Evolutionary conservation across 1,140 invertebrate genomes (phyloP).

Genomic region (Drosophila erecta): DNA sequence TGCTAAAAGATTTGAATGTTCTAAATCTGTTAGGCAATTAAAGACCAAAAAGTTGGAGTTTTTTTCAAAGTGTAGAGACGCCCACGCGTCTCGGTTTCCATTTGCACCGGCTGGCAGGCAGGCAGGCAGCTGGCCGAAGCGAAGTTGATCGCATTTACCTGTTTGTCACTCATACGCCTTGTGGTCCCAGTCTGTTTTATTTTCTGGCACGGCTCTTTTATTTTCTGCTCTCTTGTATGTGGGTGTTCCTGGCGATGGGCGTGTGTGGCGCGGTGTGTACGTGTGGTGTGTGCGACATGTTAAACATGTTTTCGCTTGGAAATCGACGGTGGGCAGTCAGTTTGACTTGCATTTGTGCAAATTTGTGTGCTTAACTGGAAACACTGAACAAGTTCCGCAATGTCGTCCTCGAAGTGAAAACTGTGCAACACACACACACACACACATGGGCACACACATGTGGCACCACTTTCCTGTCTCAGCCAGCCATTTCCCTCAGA

Average conservation of each 20-base stretch:
- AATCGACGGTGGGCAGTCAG: constrained; percentile 25
- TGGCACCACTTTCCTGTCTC: constrained; percentile 22
- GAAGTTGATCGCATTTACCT: constrained; percentile 65
- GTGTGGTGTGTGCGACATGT: constrained; percentile 54
- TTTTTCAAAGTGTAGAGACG: constrained; percentile 12
- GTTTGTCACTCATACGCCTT: constrained; percentile 72
- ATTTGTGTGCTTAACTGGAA: constrained; percentile 48
- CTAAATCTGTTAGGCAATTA: background rate
- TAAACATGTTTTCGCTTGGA: constrained; percentile 65
- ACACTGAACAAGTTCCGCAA: constrained; percentile 40
- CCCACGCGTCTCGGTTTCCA: constrained; percentile 59
- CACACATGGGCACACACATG: background rate
- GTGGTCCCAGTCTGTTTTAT: constrained; percentile 37
- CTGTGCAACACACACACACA: constrained; percentile 16
- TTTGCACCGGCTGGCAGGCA: constrained; percentile 39
- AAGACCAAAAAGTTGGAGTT: background rate
- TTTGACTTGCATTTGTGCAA: constrained; percentile 48
- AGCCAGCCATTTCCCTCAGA: constrained; percentile 4
- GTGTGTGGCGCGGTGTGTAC: constrained; percentile 1
- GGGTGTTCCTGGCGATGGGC: constrained; percentile 17
- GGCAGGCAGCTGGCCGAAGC: constrained; percentile 46
- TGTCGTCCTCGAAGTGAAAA: constrained; percentile 49
- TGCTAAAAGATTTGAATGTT: too few relatives aligned
- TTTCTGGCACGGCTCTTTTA: constrained; percentile 12
- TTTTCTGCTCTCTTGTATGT: constrained; percentile 20